A percentile compares a stretch with the other conserved stretches of the same genome.
phyloP scores from a whole-genome alignment of 1,140 invertebrate genomes.

The Drosophila lini region DNA sequence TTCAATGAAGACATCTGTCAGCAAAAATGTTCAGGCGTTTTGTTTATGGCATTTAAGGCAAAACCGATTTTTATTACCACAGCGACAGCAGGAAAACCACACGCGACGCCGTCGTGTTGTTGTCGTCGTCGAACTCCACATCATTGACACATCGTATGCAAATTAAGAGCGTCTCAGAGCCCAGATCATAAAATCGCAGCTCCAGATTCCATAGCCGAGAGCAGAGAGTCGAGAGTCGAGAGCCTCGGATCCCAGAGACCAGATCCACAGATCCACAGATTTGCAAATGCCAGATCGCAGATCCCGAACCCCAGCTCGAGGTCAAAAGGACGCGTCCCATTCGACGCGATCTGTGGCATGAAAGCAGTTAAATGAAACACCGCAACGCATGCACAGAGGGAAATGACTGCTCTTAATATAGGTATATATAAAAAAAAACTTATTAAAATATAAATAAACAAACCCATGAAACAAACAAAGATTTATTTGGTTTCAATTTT shows the following conservation, averaged over 20 bases:
- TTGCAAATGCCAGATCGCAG: conserved; percentile 9
- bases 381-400: conserved; percentile 36
- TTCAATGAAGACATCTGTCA: conserved; percentile 84
- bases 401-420: neutral
- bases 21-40: conserved; percentile 82
- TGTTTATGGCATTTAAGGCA: conserved; percentile 82
- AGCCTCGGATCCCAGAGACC: neutral
- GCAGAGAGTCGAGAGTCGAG: neutral
- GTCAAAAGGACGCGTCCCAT: conserved; percentile 81
- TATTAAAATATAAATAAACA: too few relatives aligned
- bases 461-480: too few relatives aligned
- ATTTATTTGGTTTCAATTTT: too few relatives aligned
- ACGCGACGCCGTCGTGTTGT: conserved; percentile 62
- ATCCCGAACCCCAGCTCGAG: conserved; percentile 45
- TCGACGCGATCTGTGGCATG: conserved; percentile 81
- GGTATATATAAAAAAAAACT: neutral
- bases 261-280: conserved; percentile 4
- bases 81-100: conserved; percentile 68
- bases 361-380: conserved; percentile 83
- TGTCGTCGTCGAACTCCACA: conserved; percentile 58
- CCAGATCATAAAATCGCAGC: conserved; percentile 44
- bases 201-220: conserved; percentile 19
- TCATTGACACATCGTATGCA: conserved; percentile 83
- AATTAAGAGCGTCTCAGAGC: conserved; percentile 76
- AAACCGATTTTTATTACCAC: conserved; percentile 83